Evolutionary conservation across 2,113 vertebrate species (phyloP).

Genomic region (Entomyzon cyanotis): DNA sequence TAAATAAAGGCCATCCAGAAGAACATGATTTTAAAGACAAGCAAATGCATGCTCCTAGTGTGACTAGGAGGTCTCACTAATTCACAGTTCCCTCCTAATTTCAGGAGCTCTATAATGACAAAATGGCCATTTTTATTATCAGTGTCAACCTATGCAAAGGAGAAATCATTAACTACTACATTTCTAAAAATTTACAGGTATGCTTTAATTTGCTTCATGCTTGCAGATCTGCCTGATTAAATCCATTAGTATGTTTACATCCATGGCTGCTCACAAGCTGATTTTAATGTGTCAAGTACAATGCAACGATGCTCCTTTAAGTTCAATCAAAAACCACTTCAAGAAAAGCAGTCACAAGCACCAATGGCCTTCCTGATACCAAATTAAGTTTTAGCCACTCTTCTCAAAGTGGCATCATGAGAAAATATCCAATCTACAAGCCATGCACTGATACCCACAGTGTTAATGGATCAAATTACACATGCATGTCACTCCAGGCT

Average conservation of each 20-base stretch:
- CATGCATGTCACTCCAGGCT: not conserved
- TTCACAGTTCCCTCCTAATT: not conserved
- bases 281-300: not conserved
- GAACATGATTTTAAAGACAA: not conserved
- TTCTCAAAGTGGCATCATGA: not conserved
- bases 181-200: not conserved
- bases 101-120: not conserved
- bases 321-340: not conserved
- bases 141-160: not conserved
- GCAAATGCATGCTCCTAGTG: not conserved
- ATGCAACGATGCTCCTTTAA: not conserved
- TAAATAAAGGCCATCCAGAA: not conserved
- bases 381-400: not conserved
- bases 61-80: not conserved
- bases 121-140: not conserved
- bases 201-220: not conserved
- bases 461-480: not conserved
- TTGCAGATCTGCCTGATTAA: not conserved
- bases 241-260: not conserved
- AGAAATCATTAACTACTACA: not conserved
- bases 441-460: not conserved
- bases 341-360: not conserved
- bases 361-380: not conserved
- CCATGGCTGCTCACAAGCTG: not conserved
- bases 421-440: not conserved